Evolutionary conservation across 1,140 invertebrate genomes (phyloP).

Genomic region (Dreissena polymorpha): DNA sequence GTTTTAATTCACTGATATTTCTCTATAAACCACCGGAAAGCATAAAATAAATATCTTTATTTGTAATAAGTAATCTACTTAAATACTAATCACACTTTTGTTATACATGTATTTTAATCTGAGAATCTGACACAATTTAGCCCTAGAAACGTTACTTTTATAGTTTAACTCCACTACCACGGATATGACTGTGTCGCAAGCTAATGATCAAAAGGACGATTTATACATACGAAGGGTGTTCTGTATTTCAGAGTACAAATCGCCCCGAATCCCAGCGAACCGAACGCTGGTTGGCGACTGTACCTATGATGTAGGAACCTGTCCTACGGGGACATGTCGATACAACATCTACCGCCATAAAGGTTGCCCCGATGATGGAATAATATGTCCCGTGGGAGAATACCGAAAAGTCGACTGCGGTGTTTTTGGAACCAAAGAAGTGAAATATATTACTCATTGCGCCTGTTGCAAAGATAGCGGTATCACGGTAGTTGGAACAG

Average conservation of each 20-base stretch:
- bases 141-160: neutral
- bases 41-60: no score
- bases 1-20: no score
- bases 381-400: constrained; percentile 14
- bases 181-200: no score
- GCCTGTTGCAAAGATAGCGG: constrained; percentile 29
- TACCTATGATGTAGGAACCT: constrained; percentile 24
- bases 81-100: no score
- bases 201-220: no score
- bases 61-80: no score
- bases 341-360: neutral
- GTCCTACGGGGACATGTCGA: constrained; percentile 18
- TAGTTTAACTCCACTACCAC: neutral
- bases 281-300: neutral
- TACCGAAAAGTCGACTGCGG: neutral
- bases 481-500: neutral
- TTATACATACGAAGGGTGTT: no score
- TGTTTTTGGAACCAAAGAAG: neutral
- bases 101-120: no score
- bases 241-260: no score
- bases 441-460: constrained; percentile 3
- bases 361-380: constrained; percentile 31
- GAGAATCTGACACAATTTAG: neutral
- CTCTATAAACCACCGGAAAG: no score
- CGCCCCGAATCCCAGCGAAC: constrained; percentile 15